phyloP scores from a whole-genome alignment of 2,888 invertebrate genomes.

The Sarcophaga rosellei region DNA sequence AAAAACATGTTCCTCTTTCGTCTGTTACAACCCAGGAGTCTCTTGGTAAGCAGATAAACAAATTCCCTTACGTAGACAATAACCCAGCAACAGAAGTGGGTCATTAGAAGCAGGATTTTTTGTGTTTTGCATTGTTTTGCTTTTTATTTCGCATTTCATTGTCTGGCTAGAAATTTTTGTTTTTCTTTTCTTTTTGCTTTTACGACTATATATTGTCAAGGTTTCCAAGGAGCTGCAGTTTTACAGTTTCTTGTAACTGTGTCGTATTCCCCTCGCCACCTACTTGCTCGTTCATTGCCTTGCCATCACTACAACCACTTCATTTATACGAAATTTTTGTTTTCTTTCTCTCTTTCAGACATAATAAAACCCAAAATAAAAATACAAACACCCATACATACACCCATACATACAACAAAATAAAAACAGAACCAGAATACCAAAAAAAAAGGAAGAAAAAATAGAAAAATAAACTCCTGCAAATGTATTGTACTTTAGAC shows the following conservation, averaged over 20 bases:
- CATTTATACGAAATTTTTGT: neutral
- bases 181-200: constrained; percentile 31
- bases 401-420: constrained; percentile 20
- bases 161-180: constrained; percentile 29
- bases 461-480: neutral
- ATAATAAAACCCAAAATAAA: constrained; percentile 29
- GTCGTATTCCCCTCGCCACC: neutral
- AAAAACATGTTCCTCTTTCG: too few relatives aligned
- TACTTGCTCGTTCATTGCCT: neutral
- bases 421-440: neutral
- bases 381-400: neutral
- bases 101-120: constrained; percentile 58
- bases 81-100: constrained; percentile 42
- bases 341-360: neutral
- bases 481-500: neutral
- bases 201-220: constrained; percentile 63
- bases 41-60: neutral
- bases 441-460: neutral
- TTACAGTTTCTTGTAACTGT: constrained; percentile 20
- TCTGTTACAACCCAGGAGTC: too few relatives aligned
- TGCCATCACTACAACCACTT: neutral
- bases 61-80: neutral
- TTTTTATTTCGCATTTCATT: constrained; percentile 52
- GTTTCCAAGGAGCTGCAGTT: constrained; percentile 50
- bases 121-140: constrained; percentile 16